A percentile compares a stretch with the other conserved stretches of the same genome.
These are phyloP conservation scores for Tachysurus vachellii DNA, from an alignment of 2,113 vertebrate genomes.

Conservation along the genomic window DNA sequence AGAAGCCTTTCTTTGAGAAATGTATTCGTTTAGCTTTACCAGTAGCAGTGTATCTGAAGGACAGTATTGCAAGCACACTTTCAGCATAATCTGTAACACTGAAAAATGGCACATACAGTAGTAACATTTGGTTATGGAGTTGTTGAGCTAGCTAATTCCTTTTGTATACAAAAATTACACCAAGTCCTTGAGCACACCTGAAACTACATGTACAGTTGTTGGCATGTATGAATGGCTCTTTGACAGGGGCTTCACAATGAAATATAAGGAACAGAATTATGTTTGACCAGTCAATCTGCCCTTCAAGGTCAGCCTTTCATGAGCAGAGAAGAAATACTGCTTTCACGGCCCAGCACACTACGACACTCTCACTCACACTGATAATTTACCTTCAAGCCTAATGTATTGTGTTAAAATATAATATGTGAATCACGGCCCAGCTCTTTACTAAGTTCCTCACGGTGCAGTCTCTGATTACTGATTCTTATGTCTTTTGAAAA, in stretches of 20 bases:
- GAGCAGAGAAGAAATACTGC: constrained; percentile 3
- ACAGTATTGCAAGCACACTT: background rate
- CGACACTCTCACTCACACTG: background rate
- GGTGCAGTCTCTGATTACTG: background rate
- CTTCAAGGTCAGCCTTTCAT: constrained; percentile 37
- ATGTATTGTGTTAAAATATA: constrained; percentile 5
- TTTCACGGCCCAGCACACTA: background rate
- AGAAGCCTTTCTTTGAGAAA: background rate
- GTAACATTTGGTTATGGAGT: background rate
- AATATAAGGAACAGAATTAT: constrained; percentile 24
- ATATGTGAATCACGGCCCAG: background rate
- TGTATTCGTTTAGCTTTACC: background rate
- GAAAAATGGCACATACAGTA: background rate
- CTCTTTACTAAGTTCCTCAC: background rate
- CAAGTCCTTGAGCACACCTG: background rate
- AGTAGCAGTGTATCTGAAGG: background rate
- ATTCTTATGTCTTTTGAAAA: constrained; percentile 12
- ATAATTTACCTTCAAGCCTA: constrained; percentile 17
- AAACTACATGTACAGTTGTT: background rate
- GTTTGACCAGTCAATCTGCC: constrained; percentile 13
- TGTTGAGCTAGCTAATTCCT: background rate
- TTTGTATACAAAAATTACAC: background rate
- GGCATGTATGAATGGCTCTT: background rate
- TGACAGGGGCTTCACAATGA: constrained; percentile 17
- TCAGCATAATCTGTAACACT: background rate